Evolutionary conservation across 2,888 invertebrate genomes (phyloP).

Genomic region (Thecocarcelia acutangulata): DNA sequence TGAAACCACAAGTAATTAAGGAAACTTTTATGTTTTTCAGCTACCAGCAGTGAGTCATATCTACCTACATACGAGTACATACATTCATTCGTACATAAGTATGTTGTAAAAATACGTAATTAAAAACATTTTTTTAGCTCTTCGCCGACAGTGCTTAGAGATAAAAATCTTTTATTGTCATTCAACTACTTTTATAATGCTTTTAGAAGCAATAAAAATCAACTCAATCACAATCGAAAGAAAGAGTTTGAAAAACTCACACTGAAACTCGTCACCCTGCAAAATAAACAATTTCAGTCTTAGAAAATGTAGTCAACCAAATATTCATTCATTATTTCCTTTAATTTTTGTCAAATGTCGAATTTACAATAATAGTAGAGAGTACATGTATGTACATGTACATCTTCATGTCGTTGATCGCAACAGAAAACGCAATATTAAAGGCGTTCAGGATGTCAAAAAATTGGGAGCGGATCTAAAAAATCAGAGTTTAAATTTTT

Average conservation of each 20-base stretch:
- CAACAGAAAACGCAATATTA: background rate
- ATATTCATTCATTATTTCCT: conserved; percentile 57
- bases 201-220: conserved; percentile 58
- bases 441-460: background rate
- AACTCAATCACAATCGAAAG: conserved; percentile 44
- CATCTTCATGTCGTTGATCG: too few relatives aligned
- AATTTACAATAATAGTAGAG: too few relatives aligned
- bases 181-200: conserved; percentile 7
- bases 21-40: conserved; percentile 30
- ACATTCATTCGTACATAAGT: too few relatives aligned
- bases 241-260: conserved; percentile 53
- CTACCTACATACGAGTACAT: too few relatives aligned
- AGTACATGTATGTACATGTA: too few relatives aligned
- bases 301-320: conserved; percentile 63
- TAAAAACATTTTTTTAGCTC: background rate
- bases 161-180: conserved; percentile 47
- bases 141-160: conserved; percentile 20
- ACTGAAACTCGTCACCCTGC: conserved; percentile 7
- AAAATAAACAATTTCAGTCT: conserved; percentile 6
- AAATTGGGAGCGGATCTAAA: too few relatives aligned
- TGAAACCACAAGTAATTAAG: conserved; percentile 34
- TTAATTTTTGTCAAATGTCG: conserved; percentile 41
- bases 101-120: too few relatives aligned
- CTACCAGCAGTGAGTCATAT: conserved; percentile 40
- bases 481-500: too few relatives aligned